Base-by-base conservation (phyloP, 2,888 invertebrate species). In the Heteromyza rotundicornis region DNA sequence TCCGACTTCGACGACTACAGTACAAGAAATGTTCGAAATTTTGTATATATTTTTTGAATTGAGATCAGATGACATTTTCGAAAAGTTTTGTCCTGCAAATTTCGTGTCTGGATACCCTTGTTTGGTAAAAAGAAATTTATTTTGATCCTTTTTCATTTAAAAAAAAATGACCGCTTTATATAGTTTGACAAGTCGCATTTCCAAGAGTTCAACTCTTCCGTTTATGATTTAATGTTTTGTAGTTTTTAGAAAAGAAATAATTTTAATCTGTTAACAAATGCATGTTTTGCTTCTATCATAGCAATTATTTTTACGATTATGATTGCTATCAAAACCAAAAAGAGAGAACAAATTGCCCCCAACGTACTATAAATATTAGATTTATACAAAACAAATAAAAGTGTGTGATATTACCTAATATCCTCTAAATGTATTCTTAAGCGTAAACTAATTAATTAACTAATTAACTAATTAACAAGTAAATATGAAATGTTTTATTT, bases 391-490 rank as follows among this genome's bases (percentile, higher is more conserved):
- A 32, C 32, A 50, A 67, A 68, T 53, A 66, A 65, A 69, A 69
- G 72, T 70, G 71, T 77, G 78, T 77, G 76, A 76, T 76, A 76
- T 76, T 76, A 69, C 62, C 69, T 68, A 75, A 75, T 77, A 76
- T 76, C 77, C 75, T 73, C 71, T 57, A 74, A 68, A 57, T 67
- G 50, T 70, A 73, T 60, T 64, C 19, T 52, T 70, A 71, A 73
- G 69, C 51, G 8, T 64, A 64, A 35, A 40, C 51, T 52, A 62
- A 58, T 52, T 49, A 53, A 62, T 51, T 40, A 51, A 57, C 53
- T 17, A 59, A 50, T 32, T 16, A 58, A 44, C 12, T 19, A 55
- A 56, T 57, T 32, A 36, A 22, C 35, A 55, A 19, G 22, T n/a
- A 23, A 52, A 24, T n/a, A n/a, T 35, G 14, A 57, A 35, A 16